Conservation (phyloP, 2,113 vertebrate species). For the Calyptomena viridis region DNA sequence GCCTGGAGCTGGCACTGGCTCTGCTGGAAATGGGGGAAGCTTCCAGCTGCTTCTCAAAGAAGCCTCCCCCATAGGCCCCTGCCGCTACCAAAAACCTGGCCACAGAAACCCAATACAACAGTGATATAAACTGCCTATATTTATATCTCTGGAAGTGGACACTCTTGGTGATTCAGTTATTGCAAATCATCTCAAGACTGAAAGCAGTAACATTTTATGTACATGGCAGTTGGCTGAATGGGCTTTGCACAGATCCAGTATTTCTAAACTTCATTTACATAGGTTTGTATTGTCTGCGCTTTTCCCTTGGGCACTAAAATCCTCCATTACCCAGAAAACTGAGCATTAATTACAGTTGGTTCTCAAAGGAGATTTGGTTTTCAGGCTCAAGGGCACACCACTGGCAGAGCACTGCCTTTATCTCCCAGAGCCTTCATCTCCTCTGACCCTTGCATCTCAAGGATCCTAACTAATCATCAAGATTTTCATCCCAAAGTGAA, state of each 20-base stretch:
- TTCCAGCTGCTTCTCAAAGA: too few relatives aligned
- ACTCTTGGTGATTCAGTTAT: neutral
- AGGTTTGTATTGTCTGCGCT: neutral
- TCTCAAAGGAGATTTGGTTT: constrained; percentile 18
- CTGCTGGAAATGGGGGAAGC: too few relatives aligned
- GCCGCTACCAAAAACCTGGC: too few relatives aligned
- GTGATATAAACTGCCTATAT: neutral
- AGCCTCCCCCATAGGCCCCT: too few relatives aligned
- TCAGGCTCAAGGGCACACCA: neutral
- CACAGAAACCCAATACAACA: too few relatives aligned
- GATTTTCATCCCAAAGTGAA: neutral
- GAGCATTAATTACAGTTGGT: neutral
- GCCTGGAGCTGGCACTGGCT: too few relatives aligned
- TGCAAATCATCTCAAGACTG: neutral
- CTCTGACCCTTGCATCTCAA: neutral
- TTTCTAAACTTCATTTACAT: neutral
- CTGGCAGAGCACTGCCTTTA: neutral
- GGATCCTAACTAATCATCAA: neutral
- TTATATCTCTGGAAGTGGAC: neutral
- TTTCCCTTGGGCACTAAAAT: constrained; percentile 22
- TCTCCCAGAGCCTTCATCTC: neutral
- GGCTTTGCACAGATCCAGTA: neutral
- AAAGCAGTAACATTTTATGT: neutral
- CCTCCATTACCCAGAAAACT: neutral
- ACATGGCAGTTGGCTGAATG: neutral